Evolutionary conservation across 2,797 vertebrate genomes (phyloP).

Genomic region (Oreortyx pictus): DNA sequence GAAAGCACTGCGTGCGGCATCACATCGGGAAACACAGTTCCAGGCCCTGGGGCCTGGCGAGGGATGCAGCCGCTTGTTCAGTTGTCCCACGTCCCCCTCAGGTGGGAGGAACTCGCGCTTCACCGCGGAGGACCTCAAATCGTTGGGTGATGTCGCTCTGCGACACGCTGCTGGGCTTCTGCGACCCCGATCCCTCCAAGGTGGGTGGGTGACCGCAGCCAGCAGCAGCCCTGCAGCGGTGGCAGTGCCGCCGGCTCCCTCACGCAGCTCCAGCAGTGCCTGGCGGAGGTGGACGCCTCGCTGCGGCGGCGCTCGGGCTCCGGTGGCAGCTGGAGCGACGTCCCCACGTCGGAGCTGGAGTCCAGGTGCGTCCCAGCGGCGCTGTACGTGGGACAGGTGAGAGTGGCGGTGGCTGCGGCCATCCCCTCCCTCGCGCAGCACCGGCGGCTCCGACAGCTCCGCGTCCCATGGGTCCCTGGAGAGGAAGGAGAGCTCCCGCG

Average conservation of each 20-base stretch:
- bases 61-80: not conserved
- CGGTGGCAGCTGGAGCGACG: slow-evolving; percentile 69
- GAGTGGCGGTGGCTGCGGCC: rapidly evolving
- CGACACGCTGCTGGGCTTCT: slow-evolving; percentile 93
- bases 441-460: slow-evolving; percentile 92
- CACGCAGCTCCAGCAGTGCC: slow-evolving; percentile 82
- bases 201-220: slow-evolving; percentile 67
- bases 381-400: rapidly evolving
- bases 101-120: slow-evolving; percentile 90
- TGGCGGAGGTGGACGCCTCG: slow-evolving; percentile 79
- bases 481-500: slow-evolving; percentile 13
- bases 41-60: not conserved
- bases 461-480: slow-evolving; percentile 85
- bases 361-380: slow-evolving; percentile 81
- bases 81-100: slow-evolving; percentile 48
- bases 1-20: rapidly evolving
- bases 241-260: rapidly evolving
- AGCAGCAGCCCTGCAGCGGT: rapidly evolving
- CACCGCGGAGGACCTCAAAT: slow-evolving; percentile 86
- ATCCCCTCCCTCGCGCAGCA: slow-evolving; percentile 77
- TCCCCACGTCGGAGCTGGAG: slow-evolving; percentile 89
- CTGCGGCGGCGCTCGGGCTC: slow-evolving; percentile 79
- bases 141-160: slow-evolving; percentile 92
- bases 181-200: slow-evolving; percentile 88
- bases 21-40: not conserved